These are phyloP conservation scores for Sphaerolaimus hirsutus DNA, from an alignment of 2,888 invertebrate species.

Conservation along the genomic window DNA sequence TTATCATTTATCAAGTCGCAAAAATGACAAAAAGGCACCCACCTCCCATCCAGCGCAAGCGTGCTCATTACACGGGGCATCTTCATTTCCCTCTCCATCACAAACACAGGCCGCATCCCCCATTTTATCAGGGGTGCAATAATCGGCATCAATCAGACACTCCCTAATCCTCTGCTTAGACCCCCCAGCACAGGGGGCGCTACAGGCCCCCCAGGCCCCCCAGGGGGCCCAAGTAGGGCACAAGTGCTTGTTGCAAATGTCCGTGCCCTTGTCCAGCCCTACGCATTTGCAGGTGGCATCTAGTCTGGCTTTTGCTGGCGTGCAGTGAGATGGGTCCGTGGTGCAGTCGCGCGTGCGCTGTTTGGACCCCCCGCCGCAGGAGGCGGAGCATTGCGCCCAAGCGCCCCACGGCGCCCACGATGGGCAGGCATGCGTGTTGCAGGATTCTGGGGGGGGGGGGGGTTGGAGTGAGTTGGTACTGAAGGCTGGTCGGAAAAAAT, in stretches of 20 bases:
- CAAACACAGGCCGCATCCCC: not conserved
- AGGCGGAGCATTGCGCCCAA: not conserved
- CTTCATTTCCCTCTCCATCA: not conserved
- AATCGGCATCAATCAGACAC: not conserved
- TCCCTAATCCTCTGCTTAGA: not conserved
- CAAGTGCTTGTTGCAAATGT: not conserved
- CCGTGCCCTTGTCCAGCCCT: not conserved
- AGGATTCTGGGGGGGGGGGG: not conserved
- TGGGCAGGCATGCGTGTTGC: not conserved
- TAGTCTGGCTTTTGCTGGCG: not conserved
- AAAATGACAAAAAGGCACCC: too few relatives aligned
- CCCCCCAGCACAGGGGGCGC: not conserved
- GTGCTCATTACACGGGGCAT: not conserved
- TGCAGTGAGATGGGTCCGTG: not conserved
- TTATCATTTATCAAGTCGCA: too few relatives aligned
- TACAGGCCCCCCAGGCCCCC: not conserved
- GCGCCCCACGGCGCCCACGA: not conserved
- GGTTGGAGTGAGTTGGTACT: too few relatives aligned
- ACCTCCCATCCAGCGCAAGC: not conserved
- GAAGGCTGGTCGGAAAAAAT: too few relatives aligned
- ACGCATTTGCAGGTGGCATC: not conserved
- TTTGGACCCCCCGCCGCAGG: not conserved
- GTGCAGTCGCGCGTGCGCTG: not conserved
- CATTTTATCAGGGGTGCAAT: not conserved
- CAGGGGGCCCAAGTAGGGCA: not conserved